A percentile compares a stretch with the other conserved stretches of the same genome.
phyloP scores from a whole-genome alignment of 2,113 vertebrate genomes.

The Lasiurus borealis region DNA sequence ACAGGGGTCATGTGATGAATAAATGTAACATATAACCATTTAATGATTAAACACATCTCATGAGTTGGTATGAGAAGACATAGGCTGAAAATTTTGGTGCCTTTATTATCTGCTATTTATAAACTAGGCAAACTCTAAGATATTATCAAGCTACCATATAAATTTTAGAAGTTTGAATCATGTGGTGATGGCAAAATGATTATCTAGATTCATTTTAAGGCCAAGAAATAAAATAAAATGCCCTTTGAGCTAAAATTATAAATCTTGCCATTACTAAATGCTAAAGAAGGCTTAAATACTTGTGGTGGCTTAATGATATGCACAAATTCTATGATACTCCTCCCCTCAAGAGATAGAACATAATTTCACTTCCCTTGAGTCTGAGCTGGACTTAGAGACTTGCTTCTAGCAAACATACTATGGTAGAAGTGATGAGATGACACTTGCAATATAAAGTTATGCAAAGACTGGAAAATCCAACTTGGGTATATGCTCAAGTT shows the following conservation, averaged over 20 bases:
- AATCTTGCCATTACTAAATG: background rate
- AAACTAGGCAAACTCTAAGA: background rate
- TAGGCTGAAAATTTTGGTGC: background rate
- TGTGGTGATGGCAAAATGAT: background rate
- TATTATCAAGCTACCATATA: background rate
- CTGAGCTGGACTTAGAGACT: background rate
- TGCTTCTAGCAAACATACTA: background rate
- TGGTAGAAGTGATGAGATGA: background rate
- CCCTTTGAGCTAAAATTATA: background rate
- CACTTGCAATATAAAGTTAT: background rate
- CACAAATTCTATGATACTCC: background rate
- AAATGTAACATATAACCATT: conserved; percentile 45
- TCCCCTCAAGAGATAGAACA: background rate
- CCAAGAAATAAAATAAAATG: conserved; percentile 29
- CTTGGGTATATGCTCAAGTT: background rate
- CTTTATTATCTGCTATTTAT: background rate
- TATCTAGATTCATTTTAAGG: background rate
- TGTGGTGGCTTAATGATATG: background rate
- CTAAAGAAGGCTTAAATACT: background rate
- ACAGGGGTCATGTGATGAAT: conserved; percentile 5
- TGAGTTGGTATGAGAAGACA: background rate
- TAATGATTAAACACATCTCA: conserved; percentile 21
- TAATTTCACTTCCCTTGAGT: background rate
- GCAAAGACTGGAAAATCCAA: background rate
- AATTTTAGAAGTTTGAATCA: conserved; percentile 25